Percentiles rank a stretch among this genome's conserved stretches.
Evolutionary conservation across 2,113 vertebrate genomes (phyloP).

Genomic region (Prochilodus magdalenae): DNA sequence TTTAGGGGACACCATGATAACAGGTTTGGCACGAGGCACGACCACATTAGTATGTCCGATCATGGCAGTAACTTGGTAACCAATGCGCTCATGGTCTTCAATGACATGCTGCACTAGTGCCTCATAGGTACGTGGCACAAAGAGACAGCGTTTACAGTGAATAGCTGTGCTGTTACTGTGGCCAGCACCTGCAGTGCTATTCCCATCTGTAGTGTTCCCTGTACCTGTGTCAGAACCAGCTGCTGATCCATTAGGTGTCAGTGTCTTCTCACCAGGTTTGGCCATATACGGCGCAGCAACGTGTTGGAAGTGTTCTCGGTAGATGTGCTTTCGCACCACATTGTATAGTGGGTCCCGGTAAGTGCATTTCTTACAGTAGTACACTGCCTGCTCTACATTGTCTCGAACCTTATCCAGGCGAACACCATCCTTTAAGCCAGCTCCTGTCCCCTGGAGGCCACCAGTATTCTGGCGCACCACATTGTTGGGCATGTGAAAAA

Average conservation of each 20-base stretch:
- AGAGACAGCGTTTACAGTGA: conserved; percentile 98
- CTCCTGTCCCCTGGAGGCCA: conserved; percentile 65
- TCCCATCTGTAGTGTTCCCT: conserved; percentile 73
- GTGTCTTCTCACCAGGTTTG: conserved; percentile 89
- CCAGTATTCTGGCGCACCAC: conserved; percentile 75
- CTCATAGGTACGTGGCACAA: conserved; percentile 96
- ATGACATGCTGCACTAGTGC: conserved; percentile 97
- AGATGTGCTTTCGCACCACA: conserved; percentile 99
- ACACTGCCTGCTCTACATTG: conserved; percentile 96
- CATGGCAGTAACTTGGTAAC: conserved; percentile 98
- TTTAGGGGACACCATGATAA: conserved; percentile 91
- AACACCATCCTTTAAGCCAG: conserved; percentile 89
- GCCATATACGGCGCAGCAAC: conserved; percentile 95
- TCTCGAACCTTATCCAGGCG: conserved; percentile 90
- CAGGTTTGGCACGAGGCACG: conserved; percentile 90
- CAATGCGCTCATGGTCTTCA: conserved; percentile 96
- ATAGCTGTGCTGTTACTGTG: conserved; percentile 69
- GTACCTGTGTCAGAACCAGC: conserved; percentile 78
- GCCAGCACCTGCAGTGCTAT: conserved; percentile 81
- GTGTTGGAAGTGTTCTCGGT: conserved; percentile 99
- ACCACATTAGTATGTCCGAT: conserved; percentile 98
- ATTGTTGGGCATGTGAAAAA: conserved; percentile 96
- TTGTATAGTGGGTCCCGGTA: conserved; percentile 98
- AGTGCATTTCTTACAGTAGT: conserved; percentile 99
- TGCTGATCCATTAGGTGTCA: conserved; percentile 69